phyloP scores from a whole-genome alignment of 2,888 invertebrate species.

The Meliscaeva auricollis region DNA sequence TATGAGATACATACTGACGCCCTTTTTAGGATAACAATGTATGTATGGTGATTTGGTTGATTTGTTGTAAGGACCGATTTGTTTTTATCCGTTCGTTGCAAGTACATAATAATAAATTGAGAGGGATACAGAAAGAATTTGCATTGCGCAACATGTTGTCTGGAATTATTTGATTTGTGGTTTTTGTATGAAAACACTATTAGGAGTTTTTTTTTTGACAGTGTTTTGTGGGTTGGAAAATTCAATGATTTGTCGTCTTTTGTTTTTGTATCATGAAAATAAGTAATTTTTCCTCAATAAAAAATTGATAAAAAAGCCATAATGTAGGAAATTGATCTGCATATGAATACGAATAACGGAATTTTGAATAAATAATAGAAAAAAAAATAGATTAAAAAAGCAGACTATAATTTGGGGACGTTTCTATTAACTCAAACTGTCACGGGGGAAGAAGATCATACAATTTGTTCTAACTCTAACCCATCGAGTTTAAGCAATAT shows the following conservation, averaged over 20 bases:
- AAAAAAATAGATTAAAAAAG: no score
- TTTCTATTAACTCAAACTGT: no score
- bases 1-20: constrained; percentile 6
- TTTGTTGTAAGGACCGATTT: constrained; percentile 38
- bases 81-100: neutral
- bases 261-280: neutral
- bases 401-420: no score
- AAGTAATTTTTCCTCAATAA: neutral
- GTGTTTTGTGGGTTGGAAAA: constrained; percentile 31
- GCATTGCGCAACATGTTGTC: constrained; percentile 54
- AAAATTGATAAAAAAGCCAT: no score
- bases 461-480: no score
- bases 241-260: neutral
- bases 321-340: no score
- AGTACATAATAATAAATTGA: constrained; percentile 1
- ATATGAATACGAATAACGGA: no score
- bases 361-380: no score
- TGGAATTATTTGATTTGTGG: constrained; percentile 15
- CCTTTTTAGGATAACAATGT: constrained; percentile 29
- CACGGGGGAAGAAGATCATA: no score
- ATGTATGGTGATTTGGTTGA: neutral
- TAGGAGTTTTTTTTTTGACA: neutral
- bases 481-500: no score
- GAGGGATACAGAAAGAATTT: constrained; percentile 51
- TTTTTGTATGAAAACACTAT: neutral